A percentile compares a stretch with the other conserved stretches of the same genome.
Evolutionary conservation across 2,113 vertebrate genomes (phyloP).

Genomic region (Crotophaga sulcirostris): DNA sequence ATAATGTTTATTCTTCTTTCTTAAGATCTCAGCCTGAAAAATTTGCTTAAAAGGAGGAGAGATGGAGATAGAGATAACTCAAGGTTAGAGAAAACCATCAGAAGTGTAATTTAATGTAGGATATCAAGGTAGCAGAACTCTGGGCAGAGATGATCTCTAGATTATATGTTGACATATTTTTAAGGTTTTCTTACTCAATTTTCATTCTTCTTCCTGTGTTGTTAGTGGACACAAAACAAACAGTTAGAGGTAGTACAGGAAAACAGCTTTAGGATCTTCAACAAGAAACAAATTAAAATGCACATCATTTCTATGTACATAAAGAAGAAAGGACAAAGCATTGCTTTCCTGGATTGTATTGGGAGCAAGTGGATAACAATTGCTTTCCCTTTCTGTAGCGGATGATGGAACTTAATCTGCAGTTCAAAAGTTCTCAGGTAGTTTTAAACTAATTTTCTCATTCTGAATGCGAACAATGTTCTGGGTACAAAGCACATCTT

Average conservation of each 20-base stretch:
- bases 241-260: background rate
- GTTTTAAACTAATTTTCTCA: slow-evolving; percentile 31
- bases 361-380: background rate
- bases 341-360: background rate
- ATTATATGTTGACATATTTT: background rate
- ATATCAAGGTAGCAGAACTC: background rate
- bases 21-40: background rate
- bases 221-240: background rate
- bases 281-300: slow-evolving; percentile 4
- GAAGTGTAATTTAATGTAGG: background rate
- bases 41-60: background rate
- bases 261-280: background rate
- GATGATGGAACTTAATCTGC: slow-evolving; percentile 1
- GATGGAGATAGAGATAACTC: background rate
- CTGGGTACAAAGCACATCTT: background rate
- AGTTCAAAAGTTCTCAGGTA: background rate
- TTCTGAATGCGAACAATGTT: background rate
- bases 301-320: background rate
- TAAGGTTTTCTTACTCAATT: background rate
- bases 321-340: background rate
- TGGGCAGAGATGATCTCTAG: background rate
- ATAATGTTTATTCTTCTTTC: background rate
- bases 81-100: background rate
- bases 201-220: background rate
- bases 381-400: background rate